phyloP scores from a whole-genome alignment of 2,888 invertebrate species.

The Phortica okadai region DNA sequence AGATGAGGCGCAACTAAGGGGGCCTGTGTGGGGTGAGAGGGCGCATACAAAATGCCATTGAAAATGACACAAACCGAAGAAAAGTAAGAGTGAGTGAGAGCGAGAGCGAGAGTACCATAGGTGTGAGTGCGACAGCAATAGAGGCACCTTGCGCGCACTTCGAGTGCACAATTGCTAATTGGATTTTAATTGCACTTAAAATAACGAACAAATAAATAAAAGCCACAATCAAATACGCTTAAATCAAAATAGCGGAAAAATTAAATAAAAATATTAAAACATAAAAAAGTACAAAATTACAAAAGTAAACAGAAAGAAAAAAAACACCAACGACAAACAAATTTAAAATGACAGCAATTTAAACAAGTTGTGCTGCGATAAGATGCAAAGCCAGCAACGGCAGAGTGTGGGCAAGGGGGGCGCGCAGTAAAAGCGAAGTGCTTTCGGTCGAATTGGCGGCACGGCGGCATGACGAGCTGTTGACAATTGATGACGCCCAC shows the following conservation, averaged over 20 bases:
- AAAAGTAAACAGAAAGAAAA: background rate
- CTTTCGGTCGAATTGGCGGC: background rate
- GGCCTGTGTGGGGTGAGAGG: no score
- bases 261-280: slow-evolving; percentile 4
- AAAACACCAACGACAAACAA: slow-evolving; percentile 14
- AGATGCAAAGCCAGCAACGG: background rate
- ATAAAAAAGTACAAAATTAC: background rate
- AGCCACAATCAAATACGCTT: background rate
- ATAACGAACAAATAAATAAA: slow-evolving; percentile 21
- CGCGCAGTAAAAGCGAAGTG: no score
- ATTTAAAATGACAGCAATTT: slow-evolving; percentile 41
- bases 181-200: slow-evolving; percentile 54
- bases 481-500: slow-evolving; percentile 33
- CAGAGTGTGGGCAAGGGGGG: no score
- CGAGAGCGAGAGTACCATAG: background rate
- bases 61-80: background rate
- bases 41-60: background rate
- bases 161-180: slow-evolving; percentile 61
- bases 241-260: background rate
- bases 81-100: background rate
- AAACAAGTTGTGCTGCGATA: background rate
- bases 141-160: background rate
- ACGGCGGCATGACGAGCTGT: slow-evolving; percentile 1
- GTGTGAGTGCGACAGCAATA: background rate
- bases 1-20: background rate